A percentile compares a stretch with the other conserved stretches of the same genome.
Conservation (phyloP, 2,888 invertebrate species). For the Dioctria rufipes region DNA sequence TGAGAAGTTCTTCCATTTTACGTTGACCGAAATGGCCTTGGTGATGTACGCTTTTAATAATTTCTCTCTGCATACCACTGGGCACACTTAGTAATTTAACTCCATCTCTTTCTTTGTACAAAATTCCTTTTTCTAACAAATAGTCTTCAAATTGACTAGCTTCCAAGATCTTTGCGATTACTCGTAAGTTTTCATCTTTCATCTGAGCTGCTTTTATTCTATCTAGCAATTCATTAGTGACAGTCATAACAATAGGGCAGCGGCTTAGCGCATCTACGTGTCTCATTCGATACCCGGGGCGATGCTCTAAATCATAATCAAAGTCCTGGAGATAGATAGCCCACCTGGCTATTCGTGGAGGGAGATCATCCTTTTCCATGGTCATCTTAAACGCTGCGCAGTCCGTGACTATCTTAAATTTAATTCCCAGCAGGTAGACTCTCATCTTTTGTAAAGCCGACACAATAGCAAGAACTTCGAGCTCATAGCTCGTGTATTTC, state of each 20-base stretch:
- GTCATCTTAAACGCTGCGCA: conserved; percentile 64
- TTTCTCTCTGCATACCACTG: conserved; percentile 64
- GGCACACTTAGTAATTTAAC: conserved; percentile 63
- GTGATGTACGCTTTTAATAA: conserved; percentile 62
- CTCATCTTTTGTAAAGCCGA: conserved; percentile 60
- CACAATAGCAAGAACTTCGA: conserved; percentile 58
- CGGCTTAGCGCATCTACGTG: conserved; percentile 58
- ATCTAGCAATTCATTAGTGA: conserved; percentile 28
- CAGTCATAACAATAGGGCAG: background rate
- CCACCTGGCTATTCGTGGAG: conserved; percentile 54
- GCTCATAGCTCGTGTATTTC: conserved; percentile 64
- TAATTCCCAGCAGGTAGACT: conserved; percentile 62
- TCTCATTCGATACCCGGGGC: conserved; percentile 54
- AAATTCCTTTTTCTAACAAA: background rate
- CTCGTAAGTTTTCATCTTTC: conserved; percentile 41
- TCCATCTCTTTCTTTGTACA: conserved; percentile 38
- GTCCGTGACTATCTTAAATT: conserved; percentile 62
- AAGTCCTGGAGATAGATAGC: conserved; percentile 56
- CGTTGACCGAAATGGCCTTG: background rate
- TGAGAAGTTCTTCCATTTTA: background rate
- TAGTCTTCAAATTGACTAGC: conserved; percentile 52
- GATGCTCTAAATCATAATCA: conserved; percentile 57
- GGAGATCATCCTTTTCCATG: conserved; percentile 63
- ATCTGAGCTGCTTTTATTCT: conserved; percentile 50
- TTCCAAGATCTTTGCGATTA: conserved; percentile 48